These are phyloP conservation scores for Adineta ricciae DNA, from an alignment of 2,888 invertebrate species.

Conservation along the genomic window DNA sequence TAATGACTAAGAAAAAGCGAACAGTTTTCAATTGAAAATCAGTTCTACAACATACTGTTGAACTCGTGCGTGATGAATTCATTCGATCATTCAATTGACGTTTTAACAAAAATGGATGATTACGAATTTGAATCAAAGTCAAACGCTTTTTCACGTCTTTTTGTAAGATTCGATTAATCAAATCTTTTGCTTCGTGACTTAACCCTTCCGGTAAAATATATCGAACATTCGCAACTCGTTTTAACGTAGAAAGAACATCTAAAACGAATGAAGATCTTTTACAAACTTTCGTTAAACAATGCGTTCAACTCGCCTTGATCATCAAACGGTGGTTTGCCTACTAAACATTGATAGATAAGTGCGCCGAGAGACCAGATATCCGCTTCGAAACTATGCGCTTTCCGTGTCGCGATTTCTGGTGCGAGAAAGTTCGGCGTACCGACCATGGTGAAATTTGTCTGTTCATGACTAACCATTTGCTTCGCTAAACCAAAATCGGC, in stretches of 20 bases:
- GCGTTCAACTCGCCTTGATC: conserved; percentile 58
- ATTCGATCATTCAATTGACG: neutral
- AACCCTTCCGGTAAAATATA: neutral
- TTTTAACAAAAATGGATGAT: conserved; percentile 1
- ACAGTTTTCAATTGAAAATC: neutral
- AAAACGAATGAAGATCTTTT: neutral
- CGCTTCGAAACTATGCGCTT: conserved; percentile 77
- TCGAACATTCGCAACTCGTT: neutral
- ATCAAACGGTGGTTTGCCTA: conserved; percentile 84
- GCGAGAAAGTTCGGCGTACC: conserved; percentile 94
- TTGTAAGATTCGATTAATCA: neutral
- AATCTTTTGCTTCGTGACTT: conserved; percentile 1
- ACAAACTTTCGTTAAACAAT: too few relatives aligned
- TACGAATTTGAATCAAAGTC: neutral
- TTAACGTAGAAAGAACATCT: conserved; percentile 15
- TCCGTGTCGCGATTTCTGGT: conserved; percentile 74
- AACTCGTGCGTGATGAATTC: neutral
- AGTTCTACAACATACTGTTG: neutral
- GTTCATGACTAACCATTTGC: conserved; percentile 66
- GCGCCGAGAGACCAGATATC: conserved; percentile 96
- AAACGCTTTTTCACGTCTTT: conserved; percentile 3
- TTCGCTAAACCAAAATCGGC: conserved; percentile 82
- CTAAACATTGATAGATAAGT: conserved; percentile 77
- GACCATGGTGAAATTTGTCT: conserved; percentile 89
- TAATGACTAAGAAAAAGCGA: neutral